Base-by-base conservation (phyloP, 2,113 vertebrate genomes). In the Spheniscus mendiculus region DNA sequence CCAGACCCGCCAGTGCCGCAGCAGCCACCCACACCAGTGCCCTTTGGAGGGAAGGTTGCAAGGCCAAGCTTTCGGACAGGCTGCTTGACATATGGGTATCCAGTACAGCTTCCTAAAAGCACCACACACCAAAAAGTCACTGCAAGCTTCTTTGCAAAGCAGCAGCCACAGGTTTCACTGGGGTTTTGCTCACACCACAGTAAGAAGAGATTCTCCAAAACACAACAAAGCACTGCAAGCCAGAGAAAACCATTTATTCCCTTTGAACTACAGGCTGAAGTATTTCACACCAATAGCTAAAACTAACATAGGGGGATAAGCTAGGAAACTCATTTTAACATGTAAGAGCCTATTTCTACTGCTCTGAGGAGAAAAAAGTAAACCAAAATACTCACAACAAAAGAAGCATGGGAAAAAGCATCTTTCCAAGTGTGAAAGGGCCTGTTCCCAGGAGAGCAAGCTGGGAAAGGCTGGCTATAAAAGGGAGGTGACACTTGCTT, bases 261-360 rank as follows among this genome's bases (percentile, higher is more conserved):
- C 38, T 86, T 61, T 49, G 62, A 90, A 66, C 25, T 10, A 49
- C 7, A 81, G 38, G 26, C n/a, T 70, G 47, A 83, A 50, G 15
- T 6, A 55, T 55, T 89, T 92, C 53, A 89, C 69, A 87, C 34
- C 47, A 74, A 50, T 17, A 81, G 10, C 63, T 56, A 30, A 40
- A 67, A 29, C 5, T 78, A 61, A 34, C 13, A 16, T 0, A 1
- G 5, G 5, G 3, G 9, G 17, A 26, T 47, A 67, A 74, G 2
- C 8, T 63, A 15, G 9, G 44, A 59, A 83, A 92, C 49, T 77
- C 5, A 61, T 65, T 59, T 90, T 53, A 77, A 38, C 38, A 18
- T 18, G 7, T 20, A 12, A 45, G 7, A 78, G 7, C 21, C 19
- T 19, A 36, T 14, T 66, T 61, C 45, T 47, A 69, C 21, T 66